Evolutionary conservation across 2,888 invertebrate genomes (phyloP).

Genomic region (Boloria euphrosyne): DNA sequence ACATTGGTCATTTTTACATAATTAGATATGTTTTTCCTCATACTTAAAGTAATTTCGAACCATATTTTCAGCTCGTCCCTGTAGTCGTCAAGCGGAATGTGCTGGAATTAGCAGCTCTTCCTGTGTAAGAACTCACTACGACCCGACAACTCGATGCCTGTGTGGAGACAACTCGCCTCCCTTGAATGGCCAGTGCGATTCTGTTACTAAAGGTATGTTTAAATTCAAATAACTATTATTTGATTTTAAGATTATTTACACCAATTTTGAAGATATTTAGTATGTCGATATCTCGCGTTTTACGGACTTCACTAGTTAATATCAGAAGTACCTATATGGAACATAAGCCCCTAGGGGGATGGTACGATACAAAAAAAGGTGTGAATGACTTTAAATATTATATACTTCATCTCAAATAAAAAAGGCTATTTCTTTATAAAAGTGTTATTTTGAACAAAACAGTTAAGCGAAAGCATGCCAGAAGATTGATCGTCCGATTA

Average conservation of each 20-base stretch:
- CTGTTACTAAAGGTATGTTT: slow-evolving; percentile 83
- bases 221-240: background rate
- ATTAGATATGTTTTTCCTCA: no score
- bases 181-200: slow-evolving; percentile 84
- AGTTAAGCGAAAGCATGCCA: slow-evolving; percentile 15
- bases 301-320: no score
- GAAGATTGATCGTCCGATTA: slow-evolving; percentile 19
- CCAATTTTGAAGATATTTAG: no score
- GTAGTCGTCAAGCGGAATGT: slow-evolving; percentile 84
- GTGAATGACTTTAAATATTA: no score
- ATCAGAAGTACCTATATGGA: no score
- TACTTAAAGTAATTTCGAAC: background rate
- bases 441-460: slow-evolving; percentile 1
- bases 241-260: no score
- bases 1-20: no score
- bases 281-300: no score
- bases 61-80: slow-evolving; percentile 81
- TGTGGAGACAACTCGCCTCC: slow-evolving; percentile 87
- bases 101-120: slow-evolving; percentile 84
- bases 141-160: slow-evolving; percentile 84
- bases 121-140: slow-evolving; percentile 85
- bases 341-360: no score
- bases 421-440: slow-evolving; percentile 3
- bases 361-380: no score
- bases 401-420: no score